These are phyloP conservation scores for Callipepla squamata DNA, from an alignment of 2,113 vertebrate genomes.

Conservation along the genomic window DNA sequence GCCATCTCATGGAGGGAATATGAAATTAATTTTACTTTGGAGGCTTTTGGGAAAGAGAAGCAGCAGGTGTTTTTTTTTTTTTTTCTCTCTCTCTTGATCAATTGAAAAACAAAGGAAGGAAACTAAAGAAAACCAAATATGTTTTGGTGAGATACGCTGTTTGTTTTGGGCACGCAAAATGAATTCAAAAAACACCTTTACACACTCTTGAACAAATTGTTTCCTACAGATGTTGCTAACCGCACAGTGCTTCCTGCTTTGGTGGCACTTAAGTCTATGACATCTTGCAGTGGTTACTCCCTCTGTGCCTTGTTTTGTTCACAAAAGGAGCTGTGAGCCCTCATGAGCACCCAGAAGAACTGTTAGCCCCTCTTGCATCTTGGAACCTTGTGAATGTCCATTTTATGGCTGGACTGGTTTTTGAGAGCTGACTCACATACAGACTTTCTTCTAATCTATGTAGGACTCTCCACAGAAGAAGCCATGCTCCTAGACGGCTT, in stretches of 20 bases:
- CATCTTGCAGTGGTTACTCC: neutral
- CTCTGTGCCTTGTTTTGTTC: neutral
- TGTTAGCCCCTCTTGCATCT: neutral
- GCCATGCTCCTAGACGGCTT: neutral
- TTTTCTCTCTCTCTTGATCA: neutral
- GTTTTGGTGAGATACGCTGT: neutral
- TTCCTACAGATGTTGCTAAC: neutral
- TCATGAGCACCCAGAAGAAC: accelerated
- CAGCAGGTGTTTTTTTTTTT: neutral
- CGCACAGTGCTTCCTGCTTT: neutral
- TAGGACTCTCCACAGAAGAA: neutral
- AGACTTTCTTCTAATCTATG: neutral
- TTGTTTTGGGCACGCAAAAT: neutral
- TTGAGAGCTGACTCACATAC: neutral
- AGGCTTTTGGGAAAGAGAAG: neutral
- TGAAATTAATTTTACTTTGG: neutral
- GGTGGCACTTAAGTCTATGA: neutral
- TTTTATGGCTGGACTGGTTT: neutral
- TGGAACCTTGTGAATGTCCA: neutral
- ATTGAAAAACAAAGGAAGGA: neutral
- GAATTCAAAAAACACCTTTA: neutral
- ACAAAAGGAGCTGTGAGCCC: neutral
- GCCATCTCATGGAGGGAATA: neutral
- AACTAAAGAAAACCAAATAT: neutral
- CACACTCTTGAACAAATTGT: neutral